Conservation (phyloP, 2,113 vertebrate species). For the Podiceps cristatus region DNA sequence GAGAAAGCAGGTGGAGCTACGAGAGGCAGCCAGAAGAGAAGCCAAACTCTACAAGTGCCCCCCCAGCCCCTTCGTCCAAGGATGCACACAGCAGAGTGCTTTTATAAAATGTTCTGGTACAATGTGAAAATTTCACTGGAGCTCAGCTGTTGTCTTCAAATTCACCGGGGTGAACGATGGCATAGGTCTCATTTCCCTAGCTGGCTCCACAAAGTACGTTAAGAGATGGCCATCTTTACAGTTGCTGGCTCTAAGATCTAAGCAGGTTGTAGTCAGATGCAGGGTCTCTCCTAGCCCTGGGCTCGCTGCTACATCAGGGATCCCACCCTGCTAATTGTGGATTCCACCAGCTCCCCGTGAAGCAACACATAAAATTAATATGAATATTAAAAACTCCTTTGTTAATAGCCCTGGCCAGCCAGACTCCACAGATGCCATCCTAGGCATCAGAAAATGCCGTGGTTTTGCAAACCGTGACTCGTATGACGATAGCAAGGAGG, state of each 20-base stretch:
- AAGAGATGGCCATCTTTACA: not conserved
- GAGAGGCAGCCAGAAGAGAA: not conserved
- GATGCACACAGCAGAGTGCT: not conserved
- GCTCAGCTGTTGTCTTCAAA: not conserved
- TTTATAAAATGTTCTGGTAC: not conserved
- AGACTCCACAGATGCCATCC: not conserved
- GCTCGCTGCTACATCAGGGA: not conserved
- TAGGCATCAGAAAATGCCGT: not conserved
- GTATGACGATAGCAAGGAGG: not conserved
- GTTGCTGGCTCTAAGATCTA: not conserved
- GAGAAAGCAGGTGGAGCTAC: not conserved
- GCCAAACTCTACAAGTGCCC: not conserved
- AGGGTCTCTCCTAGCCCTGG: too few relatives aligned
- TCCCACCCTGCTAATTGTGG: not conserved
- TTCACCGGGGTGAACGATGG: not conserved
- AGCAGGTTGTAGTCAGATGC: not conserved
- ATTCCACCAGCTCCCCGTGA: not conserved
- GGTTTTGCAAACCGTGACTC: not conserved
- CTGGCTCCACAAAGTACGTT: not conserved
- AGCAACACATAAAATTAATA: not conserved
- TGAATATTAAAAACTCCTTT: not conserved
- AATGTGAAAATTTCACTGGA: not conserved
- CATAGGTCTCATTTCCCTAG: not conserved
- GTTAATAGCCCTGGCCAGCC: not conserved
- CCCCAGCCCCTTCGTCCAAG: fast-evolving